Evolutionary conservation across 1,140 invertebrate species (phyloP), one percentile per base, ranked within the genome.

Genomic region (Epicauta chinensis): DNA sequence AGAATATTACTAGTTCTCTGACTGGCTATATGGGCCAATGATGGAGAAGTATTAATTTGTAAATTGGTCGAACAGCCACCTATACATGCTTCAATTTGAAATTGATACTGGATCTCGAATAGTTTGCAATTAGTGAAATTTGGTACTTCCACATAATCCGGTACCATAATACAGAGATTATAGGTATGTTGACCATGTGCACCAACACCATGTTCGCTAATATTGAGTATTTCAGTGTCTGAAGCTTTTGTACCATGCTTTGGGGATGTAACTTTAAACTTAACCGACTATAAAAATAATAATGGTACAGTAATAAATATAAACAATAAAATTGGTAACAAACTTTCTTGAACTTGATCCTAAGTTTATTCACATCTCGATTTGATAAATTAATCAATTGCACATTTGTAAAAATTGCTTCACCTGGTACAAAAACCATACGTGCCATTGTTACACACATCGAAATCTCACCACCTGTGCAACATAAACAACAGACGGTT

Each of bases 111-210:
- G 13, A 49, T 39, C 38, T 55, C 41, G 11, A 55, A 49, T n/a
- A 55, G 29, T 14, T 37, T 37, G 14, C 53, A 48, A 14, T 42
- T 17, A 14, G 32, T 34, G 16, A 55, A 44, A 44, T 55, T 55
- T 10, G 45, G 53, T 3, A 43, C 32, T 16, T 36, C 32, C 2
- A 34, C 10, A 10, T 13, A 11, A 16, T 16, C 5, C 11, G 53
- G 46, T 13, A 55, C 48, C 2, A 12, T 16, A 31, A 55, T 10
- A 32, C 37, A 12, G 1, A 55, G 34, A 13, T 55, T 31, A n/a
- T 37, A 55, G 1, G 32, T 49, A 37, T 49, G 40, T 36, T 55
- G 31, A 38, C 53, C 45, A 44, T 55, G 53, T 1, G 53, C 53
- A 16, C 53, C 53, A 9, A 55, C 53, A 38, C 53, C 45, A 49